Conservation (phyloP, 2,888 invertebrate species). For the Oligia latruncula region DNA sequence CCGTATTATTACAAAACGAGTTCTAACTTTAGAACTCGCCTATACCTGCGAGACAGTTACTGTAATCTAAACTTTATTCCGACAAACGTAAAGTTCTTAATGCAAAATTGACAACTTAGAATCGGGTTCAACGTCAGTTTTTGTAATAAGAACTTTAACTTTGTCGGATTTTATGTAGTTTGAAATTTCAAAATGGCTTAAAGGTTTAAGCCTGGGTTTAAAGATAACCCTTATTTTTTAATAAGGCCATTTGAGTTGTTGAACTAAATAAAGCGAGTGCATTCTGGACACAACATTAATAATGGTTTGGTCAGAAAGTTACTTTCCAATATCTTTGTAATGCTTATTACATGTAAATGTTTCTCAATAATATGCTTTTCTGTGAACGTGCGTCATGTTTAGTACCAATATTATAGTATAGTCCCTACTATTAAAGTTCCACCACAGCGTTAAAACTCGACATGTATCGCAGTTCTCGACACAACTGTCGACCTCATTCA, state of each 20-base stretch:
- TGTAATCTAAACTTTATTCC: too few relatives aligned
- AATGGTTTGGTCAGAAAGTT: neutral
- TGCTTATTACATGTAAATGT: constrained; percentile 5
- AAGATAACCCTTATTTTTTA: too few relatives aligned
- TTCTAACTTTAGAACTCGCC: too few relatives aligned
- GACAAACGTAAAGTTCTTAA: too few relatives aligned
- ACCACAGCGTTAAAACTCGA: constrained; percentile 22
- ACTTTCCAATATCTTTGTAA: constrained; percentile 17
- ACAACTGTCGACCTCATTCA: constrained; percentile 7
- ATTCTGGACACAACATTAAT: neutral
- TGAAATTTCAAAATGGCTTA: too few relatives aligned
- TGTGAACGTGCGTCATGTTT: neutral
- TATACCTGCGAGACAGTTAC: too few relatives aligned
- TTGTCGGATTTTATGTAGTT: too few relatives aligned
- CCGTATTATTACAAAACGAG: too few relatives aligned
- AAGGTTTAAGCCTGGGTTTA: too few relatives aligned
- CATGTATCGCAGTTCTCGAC: constrained; percentile 3
- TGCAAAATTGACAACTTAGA: too few relatives aligned
- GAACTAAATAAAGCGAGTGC: neutral
- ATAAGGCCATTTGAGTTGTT: neutral
- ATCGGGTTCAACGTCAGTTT: too few relatives aligned
- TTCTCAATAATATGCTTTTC: constrained; percentile 22
- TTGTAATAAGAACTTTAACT: too few relatives aligned
- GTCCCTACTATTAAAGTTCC: neutral
- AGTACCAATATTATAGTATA: neutral